phyloP scores from a whole-genome alignment of 1,140 invertebrate species.

The Habropoda laboriosa region DNA sequence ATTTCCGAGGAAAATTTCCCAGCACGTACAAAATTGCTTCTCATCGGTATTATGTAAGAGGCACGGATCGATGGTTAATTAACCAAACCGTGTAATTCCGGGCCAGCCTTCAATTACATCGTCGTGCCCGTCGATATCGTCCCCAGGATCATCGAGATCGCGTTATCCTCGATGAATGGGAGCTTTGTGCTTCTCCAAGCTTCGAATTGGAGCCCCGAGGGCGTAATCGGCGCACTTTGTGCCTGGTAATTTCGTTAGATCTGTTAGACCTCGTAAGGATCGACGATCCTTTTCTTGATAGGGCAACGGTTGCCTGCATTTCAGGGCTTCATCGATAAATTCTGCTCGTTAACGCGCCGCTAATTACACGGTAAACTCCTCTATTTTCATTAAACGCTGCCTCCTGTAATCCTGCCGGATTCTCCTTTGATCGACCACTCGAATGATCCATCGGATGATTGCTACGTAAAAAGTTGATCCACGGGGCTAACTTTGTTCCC shows the following conservation, averaged over 20 bases:
- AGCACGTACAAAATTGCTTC: no score
- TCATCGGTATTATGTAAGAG: not conserved
- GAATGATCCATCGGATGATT: not conserved
- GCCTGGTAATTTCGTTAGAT: constrained; percentile 11
- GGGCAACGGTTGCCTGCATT: no score
- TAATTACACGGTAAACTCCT: constrained; percentile 20
- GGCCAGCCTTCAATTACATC: not conserved
- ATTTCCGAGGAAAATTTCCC: no score
- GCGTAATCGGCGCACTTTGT: constrained; percentile 5
- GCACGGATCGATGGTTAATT: not conserved
- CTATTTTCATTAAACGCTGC: not conserved
- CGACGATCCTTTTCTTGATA: not conserved
- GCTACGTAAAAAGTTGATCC: not conserved
- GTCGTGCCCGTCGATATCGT: not conserved
- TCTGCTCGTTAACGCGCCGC: constrained; percentile 13
- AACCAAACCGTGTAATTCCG: not conserved
- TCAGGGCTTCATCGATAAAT: not conserved
- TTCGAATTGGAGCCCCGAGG: no score
- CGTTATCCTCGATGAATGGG: not conserved
- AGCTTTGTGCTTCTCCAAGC: not conserved
- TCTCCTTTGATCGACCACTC: constrained; percentile 1
- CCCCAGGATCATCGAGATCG: not conserved
- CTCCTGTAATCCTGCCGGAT: not conserved
- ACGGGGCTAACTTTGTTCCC: not conserved
- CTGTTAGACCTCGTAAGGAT: not conserved